phyloP scores from a whole-genome alignment of 2,888 invertebrate species.

The Gasteruption jaculator region DNA sequence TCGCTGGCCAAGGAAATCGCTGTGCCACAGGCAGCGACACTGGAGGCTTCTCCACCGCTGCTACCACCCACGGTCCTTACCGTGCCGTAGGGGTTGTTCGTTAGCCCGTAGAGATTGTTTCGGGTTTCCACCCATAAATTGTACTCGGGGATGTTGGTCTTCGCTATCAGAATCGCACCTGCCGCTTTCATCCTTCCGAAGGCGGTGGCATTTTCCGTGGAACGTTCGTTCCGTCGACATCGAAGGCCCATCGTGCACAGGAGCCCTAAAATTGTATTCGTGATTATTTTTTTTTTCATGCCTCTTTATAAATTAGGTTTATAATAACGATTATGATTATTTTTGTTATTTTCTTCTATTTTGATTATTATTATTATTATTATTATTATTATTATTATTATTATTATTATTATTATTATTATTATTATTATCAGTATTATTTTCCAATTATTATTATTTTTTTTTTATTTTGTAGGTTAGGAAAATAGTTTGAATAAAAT shows the following conservation, averaged over 20 bases:
- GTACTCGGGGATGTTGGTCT: slow-evolving; percentile 85
- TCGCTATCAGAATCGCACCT: slow-evolving; percentile 78
- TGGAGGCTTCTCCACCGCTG: slow-evolving; percentile 76
- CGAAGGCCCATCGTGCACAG: slow-evolving; percentile 63
- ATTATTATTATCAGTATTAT: too few relatives aligned
- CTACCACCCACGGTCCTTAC: slow-evolving; percentile 83
- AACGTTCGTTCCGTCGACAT: slow-evolving; percentile 58
- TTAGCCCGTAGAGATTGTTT: slow-evolving; percentile 80
- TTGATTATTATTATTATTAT: too few relatives aligned
- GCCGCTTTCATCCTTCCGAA: slow-evolving; percentile 68
- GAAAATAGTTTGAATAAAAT: too few relatives aligned
- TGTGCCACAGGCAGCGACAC: slow-evolving; percentile 73
- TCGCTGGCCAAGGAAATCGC: slow-evolving; percentile 83
- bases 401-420: background rate
- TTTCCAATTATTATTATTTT: background rate
- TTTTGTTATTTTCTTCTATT: too few relatives aligned
- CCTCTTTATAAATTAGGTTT: too few relatives aligned
- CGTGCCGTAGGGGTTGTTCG: slow-evolving; percentile 83
- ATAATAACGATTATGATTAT: background rate
- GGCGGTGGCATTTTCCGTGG: slow-evolving; percentile 71
- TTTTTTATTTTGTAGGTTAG: too few relatives aligned
- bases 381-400: background rate
- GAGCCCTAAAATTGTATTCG: slow-evolving; percentile 41
- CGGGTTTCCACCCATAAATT: slow-evolving; percentile 87
- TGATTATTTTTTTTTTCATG: too few relatives aligned